Percentiles rank a stretch among this genome's conserved stretches.
Conservation (phyloP, 2,113 vertebrate genomes). For the Albula goreensis region DNA sequence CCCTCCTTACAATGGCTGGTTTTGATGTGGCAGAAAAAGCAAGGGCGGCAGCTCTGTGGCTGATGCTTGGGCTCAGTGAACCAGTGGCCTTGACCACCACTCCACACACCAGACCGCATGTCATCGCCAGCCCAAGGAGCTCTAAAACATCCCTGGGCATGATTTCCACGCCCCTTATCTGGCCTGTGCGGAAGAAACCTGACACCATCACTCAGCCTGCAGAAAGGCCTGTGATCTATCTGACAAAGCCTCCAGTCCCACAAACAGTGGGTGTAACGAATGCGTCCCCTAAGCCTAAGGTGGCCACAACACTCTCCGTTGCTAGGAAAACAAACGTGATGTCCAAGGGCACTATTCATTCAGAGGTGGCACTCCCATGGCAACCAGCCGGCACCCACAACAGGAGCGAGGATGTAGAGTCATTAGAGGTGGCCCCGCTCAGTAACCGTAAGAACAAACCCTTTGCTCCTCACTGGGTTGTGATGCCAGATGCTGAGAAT, state of each 20-base stretch:
- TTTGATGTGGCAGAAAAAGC: conserved; percentile 41
- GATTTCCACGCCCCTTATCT: conserved; percentile 80
- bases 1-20: conserved; percentile 30
- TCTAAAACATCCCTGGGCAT: conserved; percentile 70
- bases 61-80: conserved; percentile 35
- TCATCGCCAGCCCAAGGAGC: conserved; percentile 33
- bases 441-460: conserved; percentile 66
- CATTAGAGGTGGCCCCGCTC: conserved; percentile 33
- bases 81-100: conserved; percentile 24
- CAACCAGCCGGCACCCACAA: conserved; percentile 31
- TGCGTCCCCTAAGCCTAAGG: conserved; percentile 22
- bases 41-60: conserved; percentile 43
- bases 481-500: conserved; percentile 33
- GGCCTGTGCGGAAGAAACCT: conserved; percentile 73
- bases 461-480: conserved; percentile 35
- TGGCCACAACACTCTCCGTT: conserved; percentile 17
- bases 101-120: conserved; percentile 26
- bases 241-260: conserved; percentile 59
- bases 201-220: conserved; percentile 29
- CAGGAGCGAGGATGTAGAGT: conserved; percentile 24
- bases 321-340: conserved; percentile 37
- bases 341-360: conserved; percentile 8
- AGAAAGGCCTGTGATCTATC: conserved; percentile 49
- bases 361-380: conserved; percentile 27
- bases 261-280: conserved; percentile 17